These are phyloP conservation scores for Platyrinchus mystaceus DNA, from an alignment of 2,797 vertebrate genomes.

Conservation along the genomic window DNA sequence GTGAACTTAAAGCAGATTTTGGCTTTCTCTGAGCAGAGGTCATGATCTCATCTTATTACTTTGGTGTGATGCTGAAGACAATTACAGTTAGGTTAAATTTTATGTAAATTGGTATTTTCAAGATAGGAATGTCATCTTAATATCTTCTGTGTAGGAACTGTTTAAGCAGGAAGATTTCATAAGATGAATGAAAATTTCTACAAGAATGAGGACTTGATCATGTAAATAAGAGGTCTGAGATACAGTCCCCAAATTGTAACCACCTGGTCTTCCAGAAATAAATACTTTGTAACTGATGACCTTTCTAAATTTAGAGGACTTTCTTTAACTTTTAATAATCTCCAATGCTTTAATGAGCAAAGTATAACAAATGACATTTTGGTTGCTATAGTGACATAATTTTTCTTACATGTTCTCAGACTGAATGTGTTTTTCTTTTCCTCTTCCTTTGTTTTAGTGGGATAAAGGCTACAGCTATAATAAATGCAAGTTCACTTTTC, in stretches of 20 bases:
- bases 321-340: not conserved
- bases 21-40: not conserved
- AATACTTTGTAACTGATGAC: not conserved
- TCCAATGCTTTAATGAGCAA: conserved; percentile 39
- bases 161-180: not conserved
- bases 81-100: not conserved
- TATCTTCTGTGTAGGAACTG: not conserved
- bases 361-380: conserved; percentile 45
- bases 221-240: not conserved
- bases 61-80: not conserved
- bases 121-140: not conserved
- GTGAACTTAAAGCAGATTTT: not conserved
- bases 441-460: conserved; percentile 55
- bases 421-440: not conserved
- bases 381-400: conserved; percentile 60
- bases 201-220: not conserved
- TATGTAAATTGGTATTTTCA: not conserved
- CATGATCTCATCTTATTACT: not conserved
- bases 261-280: not conserved
- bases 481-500: conserved; percentile 26
- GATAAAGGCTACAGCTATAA: conserved; percentile 16
- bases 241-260: not conserved
- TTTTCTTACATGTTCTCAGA: conserved; percentile 18
- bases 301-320: not conserved
- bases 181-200: not conserved